phyloP scores from a whole-genome alignment of 1,140 invertebrate genomes.

The Cyclina sinensis region DNA sequence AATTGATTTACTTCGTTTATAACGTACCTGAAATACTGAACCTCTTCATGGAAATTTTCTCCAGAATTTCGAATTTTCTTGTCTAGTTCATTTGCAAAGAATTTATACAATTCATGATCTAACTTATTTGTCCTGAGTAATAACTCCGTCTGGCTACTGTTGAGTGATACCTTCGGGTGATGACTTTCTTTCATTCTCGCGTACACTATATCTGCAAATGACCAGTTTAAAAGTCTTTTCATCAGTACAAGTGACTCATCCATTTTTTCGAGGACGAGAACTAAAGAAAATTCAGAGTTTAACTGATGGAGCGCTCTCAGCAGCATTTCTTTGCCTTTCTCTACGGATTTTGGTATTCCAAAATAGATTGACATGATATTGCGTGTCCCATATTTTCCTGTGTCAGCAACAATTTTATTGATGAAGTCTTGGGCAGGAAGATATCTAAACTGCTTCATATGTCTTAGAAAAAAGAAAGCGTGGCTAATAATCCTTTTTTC shows the following conservation, averaged over 20 bases:
- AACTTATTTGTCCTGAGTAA: background rate
- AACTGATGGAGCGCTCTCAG: background rate
- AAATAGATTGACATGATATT: background rate
- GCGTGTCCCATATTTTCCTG: background rate
- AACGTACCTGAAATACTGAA: background rate
- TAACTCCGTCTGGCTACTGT: background rate
- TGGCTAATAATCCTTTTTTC: background rate
- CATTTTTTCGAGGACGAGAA: background rate
- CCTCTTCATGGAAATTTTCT: background rate
- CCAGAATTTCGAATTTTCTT: constrained; percentile 8
- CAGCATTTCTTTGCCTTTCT: background rate
- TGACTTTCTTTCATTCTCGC: background rate
- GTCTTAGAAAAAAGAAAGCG: background rate
- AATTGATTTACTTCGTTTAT: background rate
- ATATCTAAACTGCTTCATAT: background rate
- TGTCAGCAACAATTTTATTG: background rate
- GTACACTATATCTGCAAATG: background rate
- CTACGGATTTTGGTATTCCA: background rate
- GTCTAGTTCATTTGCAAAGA: background rate
- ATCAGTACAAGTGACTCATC: constrained; percentile 25
- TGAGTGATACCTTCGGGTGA: background rate
- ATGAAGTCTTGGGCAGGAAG: background rate
- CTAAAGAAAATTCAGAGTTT: background rate
- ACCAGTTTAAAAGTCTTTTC: constrained; percentile 32
- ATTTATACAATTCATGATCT: constrained; percentile 15